These are phyloP conservation scores for Centruroides vittatus DNA, from an alignment of 1,140 invertebrate genomes.

Conservation along the genomic window DNA sequence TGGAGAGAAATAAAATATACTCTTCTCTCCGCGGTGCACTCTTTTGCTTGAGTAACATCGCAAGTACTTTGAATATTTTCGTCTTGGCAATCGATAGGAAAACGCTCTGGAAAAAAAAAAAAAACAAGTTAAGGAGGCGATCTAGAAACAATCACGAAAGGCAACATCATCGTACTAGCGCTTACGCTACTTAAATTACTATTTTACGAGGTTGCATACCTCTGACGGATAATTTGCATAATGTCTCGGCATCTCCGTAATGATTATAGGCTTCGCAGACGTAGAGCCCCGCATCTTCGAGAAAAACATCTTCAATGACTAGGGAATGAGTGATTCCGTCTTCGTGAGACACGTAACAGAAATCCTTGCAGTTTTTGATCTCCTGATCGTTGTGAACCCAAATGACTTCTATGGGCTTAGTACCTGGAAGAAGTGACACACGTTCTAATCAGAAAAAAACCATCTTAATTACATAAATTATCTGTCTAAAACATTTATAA, in stretches of 20 bases:
- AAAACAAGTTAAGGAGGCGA: too few species aligned
- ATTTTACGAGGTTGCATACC: too few species aligned
- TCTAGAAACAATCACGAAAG: too few species aligned
- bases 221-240: conserved; percentile 62
- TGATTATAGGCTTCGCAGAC: conserved; percentile 94
- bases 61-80: too few species aligned
- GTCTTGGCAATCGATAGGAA: too few species aligned
- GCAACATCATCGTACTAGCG: too few species aligned
- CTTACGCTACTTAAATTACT: too few species aligned
- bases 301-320: conserved; percentile 83
- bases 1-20: too few species aligned
- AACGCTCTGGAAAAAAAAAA: too few species aligned
- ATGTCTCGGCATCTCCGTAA: conserved; percentile 79
- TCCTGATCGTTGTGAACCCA: conserved; percentile 94
- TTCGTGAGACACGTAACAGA: conserved; percentile 62
- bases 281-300: conserved; percentile 82
- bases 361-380: conserved; percentile 89
- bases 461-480: not conserved
- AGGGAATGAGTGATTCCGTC: conserved; percentile 75
- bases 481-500: not conserved
- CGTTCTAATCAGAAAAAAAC: not conserved
- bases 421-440: not conserved
- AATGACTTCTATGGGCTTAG: conserved; percentile 1
- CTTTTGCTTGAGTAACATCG: too few species aligned
- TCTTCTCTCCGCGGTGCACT: too few species aligned